These are phyloP conservation scores for Siniperca undulata DNA, from an alignment of 2,797 vertebrate species.

Conservation along the genomic window DNA sequence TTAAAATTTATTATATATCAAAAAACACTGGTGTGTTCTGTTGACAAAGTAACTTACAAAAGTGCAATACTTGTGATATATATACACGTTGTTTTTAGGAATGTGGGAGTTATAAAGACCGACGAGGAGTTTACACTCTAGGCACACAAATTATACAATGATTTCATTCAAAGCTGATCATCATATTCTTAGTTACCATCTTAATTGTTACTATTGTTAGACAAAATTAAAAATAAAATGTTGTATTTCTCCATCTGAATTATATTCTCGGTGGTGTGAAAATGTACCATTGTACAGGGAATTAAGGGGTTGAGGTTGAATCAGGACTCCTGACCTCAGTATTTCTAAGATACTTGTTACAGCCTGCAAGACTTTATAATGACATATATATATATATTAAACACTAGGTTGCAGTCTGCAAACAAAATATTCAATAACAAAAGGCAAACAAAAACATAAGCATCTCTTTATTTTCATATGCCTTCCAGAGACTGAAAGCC, in stretches of 20 bases:
- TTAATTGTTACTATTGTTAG: background rate
- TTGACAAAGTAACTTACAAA: slow-evolving; percentile 14
- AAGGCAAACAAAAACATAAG: slow-evolving; percentile 69
- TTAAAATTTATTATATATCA: slow-evolving; percentile 67
- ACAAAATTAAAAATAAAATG: no score
- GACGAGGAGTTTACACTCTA: no score
- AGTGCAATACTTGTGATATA: background rate
- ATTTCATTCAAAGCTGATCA: background rate
- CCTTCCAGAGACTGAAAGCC: slow-evolving; percentile 76
- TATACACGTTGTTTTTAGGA: no score
- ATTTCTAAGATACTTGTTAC: background rate
- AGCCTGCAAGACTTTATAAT: background rate
- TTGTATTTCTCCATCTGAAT: background rate
- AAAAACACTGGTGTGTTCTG: background rate
- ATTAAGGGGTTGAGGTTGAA: background rate
- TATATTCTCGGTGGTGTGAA: background rate
- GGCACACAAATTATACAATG: no score
- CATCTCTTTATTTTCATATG: slow-evolving; percentile 79
- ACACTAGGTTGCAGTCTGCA: background rate
- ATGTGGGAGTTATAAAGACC: no score
- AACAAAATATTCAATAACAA: slow-evolving; percentile 48
- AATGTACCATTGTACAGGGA: background rate
- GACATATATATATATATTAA: background rate
- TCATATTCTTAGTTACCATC: background rate
- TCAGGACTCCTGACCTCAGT: background rate